These are phyloP conservation scores for Cataglyphis livida DNA, from an alignment of 2,888 invertebrate species.

Conservation along the genomic window DNA sequence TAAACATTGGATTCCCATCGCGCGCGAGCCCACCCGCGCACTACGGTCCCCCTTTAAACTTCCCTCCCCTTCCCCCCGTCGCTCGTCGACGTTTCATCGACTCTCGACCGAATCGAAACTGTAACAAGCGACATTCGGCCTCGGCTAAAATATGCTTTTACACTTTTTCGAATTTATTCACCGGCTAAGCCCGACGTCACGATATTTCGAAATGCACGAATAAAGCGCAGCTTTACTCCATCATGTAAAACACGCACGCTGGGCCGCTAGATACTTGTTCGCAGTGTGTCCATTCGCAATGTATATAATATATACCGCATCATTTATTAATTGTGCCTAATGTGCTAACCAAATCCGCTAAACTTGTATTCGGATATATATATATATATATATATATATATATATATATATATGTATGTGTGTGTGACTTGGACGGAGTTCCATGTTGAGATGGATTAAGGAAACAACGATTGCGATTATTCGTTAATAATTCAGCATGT, in stretches of 20 bases:
- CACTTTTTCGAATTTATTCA: slow-evolving; percentile 67
- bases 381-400: not conserved
- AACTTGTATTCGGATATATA: slow-evolving; percentile 13
- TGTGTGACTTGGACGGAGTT: not conserved
- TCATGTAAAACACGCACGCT: slow-evolving; percentile 1
- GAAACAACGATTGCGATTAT: not conserved
- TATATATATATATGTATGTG: no score
- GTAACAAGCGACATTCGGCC: slow-evolving; percentile 45
- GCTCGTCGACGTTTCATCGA: slow-evolving; percentile 24
- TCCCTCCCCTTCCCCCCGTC: slow-evolving; percentile 29
- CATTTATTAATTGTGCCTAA: slow-evolving; percentile 33
- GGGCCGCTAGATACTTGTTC: not conserved
- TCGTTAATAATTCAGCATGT: slow-evolving; percentile 11
- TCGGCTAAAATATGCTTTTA: slow-evolving; percentile 63
- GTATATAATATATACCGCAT: not conserved
- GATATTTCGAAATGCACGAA: slow-evolving; percentile 61
- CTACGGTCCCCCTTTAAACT: slow-evolving; percentile 29
- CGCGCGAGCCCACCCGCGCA: slow-evolving; percentile 55
- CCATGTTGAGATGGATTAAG: not conserved
- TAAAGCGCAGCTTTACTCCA: slow-evolving; percentile 27
- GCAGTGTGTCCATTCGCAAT: not conserved
- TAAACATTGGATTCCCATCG: slow-evolving; percentile 82
- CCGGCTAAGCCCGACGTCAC: slow-evolving; percentile 44
- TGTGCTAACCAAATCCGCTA: slow-evolving; percentile 13
- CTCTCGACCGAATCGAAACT: slow-evolving; percentile 57